These are phyloP conservation scores for Gortyna flavago DNA, from an alignment of 2,888 invertebrate species.

Conservation along the genomic window DNA sequence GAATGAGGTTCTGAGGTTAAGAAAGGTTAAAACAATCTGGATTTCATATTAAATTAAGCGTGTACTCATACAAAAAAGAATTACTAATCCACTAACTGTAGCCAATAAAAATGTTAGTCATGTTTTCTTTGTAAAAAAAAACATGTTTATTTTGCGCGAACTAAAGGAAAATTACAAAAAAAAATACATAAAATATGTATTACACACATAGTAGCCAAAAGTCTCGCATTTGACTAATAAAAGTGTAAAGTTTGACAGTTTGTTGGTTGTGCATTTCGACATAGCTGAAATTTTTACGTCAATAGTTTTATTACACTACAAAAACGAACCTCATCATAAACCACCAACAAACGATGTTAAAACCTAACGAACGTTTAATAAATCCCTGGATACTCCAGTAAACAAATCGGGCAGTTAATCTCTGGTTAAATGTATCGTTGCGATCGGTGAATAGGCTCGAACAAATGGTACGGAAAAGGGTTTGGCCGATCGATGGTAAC, in stretches of 20 bases:
- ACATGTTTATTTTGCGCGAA: not conserved
- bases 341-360: conserved; percentile 36
- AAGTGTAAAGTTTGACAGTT: not conserved
- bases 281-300: not conserved
- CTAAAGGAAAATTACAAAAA: not conserved
- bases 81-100: not conserved
- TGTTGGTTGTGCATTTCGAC: not conserved
- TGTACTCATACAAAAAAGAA: not conserved
- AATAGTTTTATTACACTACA: not conserved
- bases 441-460: conserved; percentile 80
- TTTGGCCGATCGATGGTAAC: conserved; percentile 81
- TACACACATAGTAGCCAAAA: not conserved
- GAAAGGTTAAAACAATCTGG: not conserved
- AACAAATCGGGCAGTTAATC: conserved; percentile 86
- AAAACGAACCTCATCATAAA: conserved; percentile 34
- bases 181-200: not conserved
- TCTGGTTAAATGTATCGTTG: conserved; percentile 86
- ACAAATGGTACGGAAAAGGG: conserved; percentile 88
- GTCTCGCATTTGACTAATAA: not conserved
- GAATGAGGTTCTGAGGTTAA: not conserved
- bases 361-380: conserved; percentile 61
- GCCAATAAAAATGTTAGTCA: too few relatives aligned
- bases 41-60: not conserved
- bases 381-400: conserved; percentile 67
- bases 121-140: not conserved